Evolutionary conservation across 2,797 vertebrate genomes (phyloP).

Genomic region (Zenarchopterus dispar): DNA sequence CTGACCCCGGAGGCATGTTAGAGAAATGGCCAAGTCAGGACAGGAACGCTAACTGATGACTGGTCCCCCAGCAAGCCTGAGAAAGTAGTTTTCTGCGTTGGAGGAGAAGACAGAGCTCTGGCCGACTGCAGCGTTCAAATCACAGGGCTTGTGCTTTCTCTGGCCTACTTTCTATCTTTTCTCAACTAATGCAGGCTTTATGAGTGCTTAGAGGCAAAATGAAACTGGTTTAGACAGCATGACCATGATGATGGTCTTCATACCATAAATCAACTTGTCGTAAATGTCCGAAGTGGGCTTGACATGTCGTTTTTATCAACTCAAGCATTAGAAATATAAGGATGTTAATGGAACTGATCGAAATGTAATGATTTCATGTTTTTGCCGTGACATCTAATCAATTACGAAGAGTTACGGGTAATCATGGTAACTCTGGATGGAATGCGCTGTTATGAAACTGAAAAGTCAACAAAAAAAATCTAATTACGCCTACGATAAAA

Average conservation of each 20-base stretch:
- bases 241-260: conserved; percentile 23
- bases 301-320: conserved; percentile 17
- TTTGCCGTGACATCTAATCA: conserved; percentile 18
- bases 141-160: conserved; percentile 52
- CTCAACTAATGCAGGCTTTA: conserved; percentile 43
- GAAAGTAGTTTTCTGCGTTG: conserved; percentile 60
- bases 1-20: conserved; percentile 65
- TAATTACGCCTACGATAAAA: conserved; percentile 31
- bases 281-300: conserved; percentile 23
- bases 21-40: conserved; percentile 63
- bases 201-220: conserved; percentile 47
- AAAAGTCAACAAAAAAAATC: conserved; percentile 34
- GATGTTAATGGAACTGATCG: conserved; percentile 10
- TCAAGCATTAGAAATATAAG: background rate
- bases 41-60: conserved; percentile 53
- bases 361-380: conserved; percentile 28
- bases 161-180: conserved; percentile 39
- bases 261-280: conserved; percentile 33
- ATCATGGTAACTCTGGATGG: conserved; percentile 55
- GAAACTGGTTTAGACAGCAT: conserved; percentile 28
- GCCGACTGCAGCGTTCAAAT: conserved; percentile 49
- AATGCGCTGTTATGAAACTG: conserved; percentile 40
- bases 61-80: conserved; percentile 49
- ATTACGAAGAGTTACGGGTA: conserved; percentile 33
- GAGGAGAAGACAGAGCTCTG: conserved; percentile 37